phyloP scores from a whole-genome alignment of 2,113 vertebrate species.

The Osmerus eperlanus region DNA sequence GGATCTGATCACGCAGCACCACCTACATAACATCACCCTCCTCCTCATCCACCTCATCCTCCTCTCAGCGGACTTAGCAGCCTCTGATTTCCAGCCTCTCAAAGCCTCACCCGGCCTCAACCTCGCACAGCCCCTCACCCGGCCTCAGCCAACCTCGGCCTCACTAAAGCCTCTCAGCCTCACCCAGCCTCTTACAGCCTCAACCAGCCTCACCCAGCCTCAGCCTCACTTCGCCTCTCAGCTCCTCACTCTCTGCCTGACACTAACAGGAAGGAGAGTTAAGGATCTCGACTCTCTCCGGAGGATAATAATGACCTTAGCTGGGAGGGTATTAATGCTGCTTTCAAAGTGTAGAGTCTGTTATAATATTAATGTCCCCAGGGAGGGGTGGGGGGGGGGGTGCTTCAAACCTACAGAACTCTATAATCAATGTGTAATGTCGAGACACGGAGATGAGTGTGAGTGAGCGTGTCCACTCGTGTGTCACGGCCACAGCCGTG shows the following conservation, averaged over 20 bases:
- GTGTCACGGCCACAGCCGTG: no score
- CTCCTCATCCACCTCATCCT: no score
- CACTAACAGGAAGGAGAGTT: slow-evolving; percentile 13
- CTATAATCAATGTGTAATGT: slow-evolving; percentile 23
- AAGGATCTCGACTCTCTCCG: slow-evolving; percentile 28
- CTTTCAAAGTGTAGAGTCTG: slow-evolving; percentile 30
- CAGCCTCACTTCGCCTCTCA: slow-evolving; percentile 18
- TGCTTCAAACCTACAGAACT: slow-evolving; percentile 35
- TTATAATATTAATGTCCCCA: slow-evolving; percentile 43
- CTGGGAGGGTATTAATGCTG: slow-evolving; percentile 25
- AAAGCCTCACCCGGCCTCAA: no score
- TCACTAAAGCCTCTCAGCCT: not conserved
- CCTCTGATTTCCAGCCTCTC: no score
- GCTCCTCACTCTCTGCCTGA: slow-evolving; percentile 7
- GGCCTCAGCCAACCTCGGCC: not conserved
- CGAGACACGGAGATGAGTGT: no score
- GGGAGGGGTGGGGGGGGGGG: slow-evolving; percentile 40
- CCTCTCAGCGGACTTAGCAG: no score
- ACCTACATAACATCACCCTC: no score
- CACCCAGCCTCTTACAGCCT: slow-evolving; percentile 14
- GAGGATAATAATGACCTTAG: slow-evolving; percentile 35
- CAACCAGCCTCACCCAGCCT: not conserved
- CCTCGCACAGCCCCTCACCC: no score
- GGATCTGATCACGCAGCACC: no score
- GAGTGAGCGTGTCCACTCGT: no score